Conservation (phyloP, 2,888 invertebrate genomes). For the Drosophila mettleri region DNA sequence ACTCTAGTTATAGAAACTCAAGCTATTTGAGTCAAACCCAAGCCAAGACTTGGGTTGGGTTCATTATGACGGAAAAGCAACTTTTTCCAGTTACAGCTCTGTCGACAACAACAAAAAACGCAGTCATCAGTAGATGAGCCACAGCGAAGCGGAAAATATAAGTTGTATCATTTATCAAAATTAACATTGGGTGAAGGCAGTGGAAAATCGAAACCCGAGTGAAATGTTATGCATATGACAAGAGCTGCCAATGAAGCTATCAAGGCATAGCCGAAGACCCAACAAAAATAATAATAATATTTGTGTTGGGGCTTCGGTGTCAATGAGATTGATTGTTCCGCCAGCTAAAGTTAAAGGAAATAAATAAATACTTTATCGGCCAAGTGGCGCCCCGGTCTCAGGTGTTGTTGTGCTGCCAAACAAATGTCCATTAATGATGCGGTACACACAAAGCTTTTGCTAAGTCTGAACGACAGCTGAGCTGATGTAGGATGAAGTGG, state of each 20-base stretch:
- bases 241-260: constrained; percentile 62
- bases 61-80: background rate
- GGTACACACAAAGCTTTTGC: background rate
- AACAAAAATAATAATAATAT: constrained; percentile 3
- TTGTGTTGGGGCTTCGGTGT: constrained; percentile 38
- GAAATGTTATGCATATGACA: constrained; percentile 62
- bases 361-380: constrained; percentile 23
- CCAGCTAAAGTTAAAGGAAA: constrained; percentile 27
- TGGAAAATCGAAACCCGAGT: constrained; percentile 38
- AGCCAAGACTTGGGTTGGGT: background rate
- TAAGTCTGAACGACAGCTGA: constrained; percentile 4
- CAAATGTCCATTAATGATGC: constrained; percentile 61
- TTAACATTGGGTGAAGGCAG: constrained; percentile 47
- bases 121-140: constrained; percentile 23
- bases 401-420: constrained; percentile 57
- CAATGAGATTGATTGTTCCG: constrained; percentile 74
- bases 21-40: background rate
- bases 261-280: constrained; percentile 31
- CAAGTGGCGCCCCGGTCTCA: constrained; percentile 45
- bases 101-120: background rate
- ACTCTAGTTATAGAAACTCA: background rate
- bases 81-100: background rate
- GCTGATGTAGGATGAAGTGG: background rate
- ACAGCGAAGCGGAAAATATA: constrained; percentile 20
- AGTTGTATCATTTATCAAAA: constrained; percentile 69